Percentiles rank a stretch among this genome's conserved stretches.
Evolutionary conservation across 1,140 invertebrate species (phyloP).

Genomic region (Colletes gigas): DNA sequence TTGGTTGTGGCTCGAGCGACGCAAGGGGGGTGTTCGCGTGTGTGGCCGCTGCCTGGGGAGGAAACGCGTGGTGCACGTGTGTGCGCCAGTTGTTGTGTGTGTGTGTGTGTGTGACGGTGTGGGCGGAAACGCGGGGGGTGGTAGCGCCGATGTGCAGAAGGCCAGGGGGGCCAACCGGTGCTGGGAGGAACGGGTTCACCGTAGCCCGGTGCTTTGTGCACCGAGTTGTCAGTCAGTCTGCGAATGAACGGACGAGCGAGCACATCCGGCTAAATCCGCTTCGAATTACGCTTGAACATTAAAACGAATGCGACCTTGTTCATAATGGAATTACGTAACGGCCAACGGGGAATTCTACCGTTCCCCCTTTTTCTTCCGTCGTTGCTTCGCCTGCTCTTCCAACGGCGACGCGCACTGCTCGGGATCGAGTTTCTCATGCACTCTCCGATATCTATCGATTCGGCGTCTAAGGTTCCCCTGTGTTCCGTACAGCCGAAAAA

Average conservation of each 20-base stretch:
- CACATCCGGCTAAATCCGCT: slow-evolving; percentile 44
- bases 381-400: no score
- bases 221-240: slow-evolving; percentile 51
- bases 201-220: slow-evolving; percentile 42
- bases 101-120: slow-evolving; percentile 10
- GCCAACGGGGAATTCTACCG: background rate
- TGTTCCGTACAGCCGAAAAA: no score
- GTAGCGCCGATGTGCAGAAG: background rate
- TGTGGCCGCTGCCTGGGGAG: slow-evolving; percentile 18
- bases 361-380: background rate
- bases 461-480: no score
- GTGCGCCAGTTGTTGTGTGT: slow-evolving; percentile 24
- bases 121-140: background rate
- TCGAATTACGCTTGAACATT: slow-evolving; percentile 47
- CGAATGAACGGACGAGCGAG: slow-evolving; percentile 49
- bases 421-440: no score
- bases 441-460: no score
- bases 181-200: slow-evolving; percentile 17
- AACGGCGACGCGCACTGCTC: no score
- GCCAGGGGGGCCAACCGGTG: no score
- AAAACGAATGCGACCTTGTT: slow-evolving; percentile 43
- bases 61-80: slow-evolving; percentile 8
- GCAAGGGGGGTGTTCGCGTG: slow-evolving; percentile 25
- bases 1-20: slow-evolving; percentile 45
- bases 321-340: slow-evolving; percentile 39